Percentiles rank a stretch among this genome's conserved stretches.
These are phyloP conservation scores for Fistularia tabacaria DNA, from an alignment of 2,797 vertebrate species.

Conservation along the genomic window DNA sequence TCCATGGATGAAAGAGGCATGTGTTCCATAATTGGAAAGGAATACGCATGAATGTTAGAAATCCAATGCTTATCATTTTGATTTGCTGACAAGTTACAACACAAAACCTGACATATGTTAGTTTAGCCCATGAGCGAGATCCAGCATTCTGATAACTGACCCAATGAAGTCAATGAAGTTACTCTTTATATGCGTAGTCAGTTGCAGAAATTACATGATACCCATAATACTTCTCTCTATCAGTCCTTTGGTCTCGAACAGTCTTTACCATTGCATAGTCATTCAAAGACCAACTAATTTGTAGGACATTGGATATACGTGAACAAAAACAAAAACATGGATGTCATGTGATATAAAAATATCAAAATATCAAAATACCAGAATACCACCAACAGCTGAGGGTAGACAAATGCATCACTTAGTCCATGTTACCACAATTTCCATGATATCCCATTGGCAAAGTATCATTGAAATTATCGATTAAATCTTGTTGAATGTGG, in stretches of 20 bases:
- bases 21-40: slow-evolving; percentile 33
- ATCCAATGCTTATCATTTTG: no score
- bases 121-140: no score
- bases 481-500: no score
- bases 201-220: slow-evolving; percentile 53
- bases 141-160: no score
- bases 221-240: slow-evolving; percentile 50
- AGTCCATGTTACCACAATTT: no score
- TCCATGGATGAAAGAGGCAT: slow-evolving; percentile 46
- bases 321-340: background rate
- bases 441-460: no score
- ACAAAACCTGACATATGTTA: no score
- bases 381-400: no score
- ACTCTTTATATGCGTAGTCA: slow-evolving; percentile 52
- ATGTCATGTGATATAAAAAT: background rate
- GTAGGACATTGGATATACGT: background rate
- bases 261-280: no score
- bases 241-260: slow-evolving; percentile 29
- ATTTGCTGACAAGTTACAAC: no score
- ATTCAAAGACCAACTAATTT: background rate
- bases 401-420: no score
- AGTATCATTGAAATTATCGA: no score
- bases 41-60: slow-evolving; percentile 20
- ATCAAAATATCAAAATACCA: background rate
- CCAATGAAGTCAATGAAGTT: slow-evolving; percentile 57